Conservation (phyloP, 2,888 invertebrate genomes). For the Tribolium freemani region DNA sequence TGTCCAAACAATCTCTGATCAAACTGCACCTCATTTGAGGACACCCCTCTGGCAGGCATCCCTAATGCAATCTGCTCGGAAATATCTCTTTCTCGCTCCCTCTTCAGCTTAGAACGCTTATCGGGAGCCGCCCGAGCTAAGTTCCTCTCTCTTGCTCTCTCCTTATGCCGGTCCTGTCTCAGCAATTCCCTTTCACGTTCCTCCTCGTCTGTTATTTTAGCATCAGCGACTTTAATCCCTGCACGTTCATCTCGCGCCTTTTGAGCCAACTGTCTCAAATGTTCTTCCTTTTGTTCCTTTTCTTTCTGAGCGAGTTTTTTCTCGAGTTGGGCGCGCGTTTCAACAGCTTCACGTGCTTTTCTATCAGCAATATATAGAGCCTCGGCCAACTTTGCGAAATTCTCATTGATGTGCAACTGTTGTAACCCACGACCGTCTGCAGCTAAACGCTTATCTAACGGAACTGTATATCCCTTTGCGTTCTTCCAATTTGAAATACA, state of each 20-base stretch:
- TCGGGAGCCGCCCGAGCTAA: constrained; percentile 94
- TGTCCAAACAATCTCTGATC: constrained; percentile 97
- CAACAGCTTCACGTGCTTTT: constrained; percentile 97
- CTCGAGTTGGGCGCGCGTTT: constrained; percentile 95
- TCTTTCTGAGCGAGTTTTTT: constrained; percentile 97
- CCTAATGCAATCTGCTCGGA: constrained; percentile 99
- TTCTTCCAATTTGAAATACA: constrained; percentile 99
- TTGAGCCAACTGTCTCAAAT: constrained; percentile 92
- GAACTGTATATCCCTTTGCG: constrained; percentile 97
- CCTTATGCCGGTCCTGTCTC: constrained; percentile 90
- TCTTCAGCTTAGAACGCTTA: constrained; percentile 88
- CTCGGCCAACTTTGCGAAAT: constrained; percentile 98
- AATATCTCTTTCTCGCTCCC: constrained; percentile 95
- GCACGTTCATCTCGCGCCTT: constrained; percentile 96
- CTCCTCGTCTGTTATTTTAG: constrained; percentile 71
- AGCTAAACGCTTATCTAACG: constrained; percentile 96
- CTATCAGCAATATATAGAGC: constrained; percentile 96
- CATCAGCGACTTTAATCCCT: constrained; percentile 74
- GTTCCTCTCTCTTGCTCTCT: constrained; percentile 93
- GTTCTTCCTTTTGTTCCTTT: constrained; percentile 98
- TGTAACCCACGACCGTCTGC: constrained; percentile 98
- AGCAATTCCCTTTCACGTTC: constrained; percentile 88
- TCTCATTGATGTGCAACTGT: constrained; percentile 98
- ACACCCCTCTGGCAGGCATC: constrained; percentile 84
- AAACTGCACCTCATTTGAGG: constrained; percentile 86